phyloP scores from a whole-genome alignment of 1,140 invertebrate genomes.

The Pseudomyrmex flavicornis region DNA sequence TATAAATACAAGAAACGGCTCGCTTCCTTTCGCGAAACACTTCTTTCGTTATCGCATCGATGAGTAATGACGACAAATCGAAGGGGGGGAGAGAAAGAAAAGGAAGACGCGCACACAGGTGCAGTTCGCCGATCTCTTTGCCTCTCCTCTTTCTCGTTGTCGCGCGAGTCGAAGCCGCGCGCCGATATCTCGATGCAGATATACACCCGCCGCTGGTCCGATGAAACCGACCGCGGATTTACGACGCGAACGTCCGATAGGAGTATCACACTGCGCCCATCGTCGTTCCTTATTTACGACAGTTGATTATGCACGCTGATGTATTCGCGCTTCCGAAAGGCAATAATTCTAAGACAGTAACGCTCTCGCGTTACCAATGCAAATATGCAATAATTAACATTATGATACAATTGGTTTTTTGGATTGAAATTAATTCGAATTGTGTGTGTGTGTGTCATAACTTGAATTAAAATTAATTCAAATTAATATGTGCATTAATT shows the following conservation, averaged over 20 bases:
- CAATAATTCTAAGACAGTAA: not conserved
- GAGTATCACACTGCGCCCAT: conserved; percentile 39
- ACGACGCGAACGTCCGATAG: conserved; percentile 53
- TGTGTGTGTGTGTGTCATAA: not conserved
- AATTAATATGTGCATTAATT: too few species aligned
- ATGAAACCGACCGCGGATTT: conserved; percentile 64
- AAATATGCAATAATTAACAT: not conserved
- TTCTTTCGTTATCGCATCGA: conserved; percentile 39
- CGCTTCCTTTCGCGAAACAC: conserved; percentile 17
- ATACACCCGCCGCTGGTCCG: conserved; percentile 31
- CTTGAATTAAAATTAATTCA: too few species aligned
- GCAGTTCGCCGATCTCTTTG: not conserved
- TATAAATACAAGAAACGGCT: conserved; percentile 44
- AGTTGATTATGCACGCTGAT: conserved; percentile 17
- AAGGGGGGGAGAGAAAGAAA: conserved; percentile 39
- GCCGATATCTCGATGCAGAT: conserved; percentile 57
- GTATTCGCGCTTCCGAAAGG: conserved; percentile 8
- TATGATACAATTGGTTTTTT: not conserved
- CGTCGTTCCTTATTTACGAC: not conserved
- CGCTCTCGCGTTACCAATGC: not conserved
- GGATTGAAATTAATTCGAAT: not conserved
- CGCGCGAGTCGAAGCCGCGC: conserved; percentile 5
- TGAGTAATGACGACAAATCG: conserved; percentile 67
- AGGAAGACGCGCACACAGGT: conserved; percentile 14
- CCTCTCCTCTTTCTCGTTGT: conserved; percentile 5